Base-by-base conservation (phyloP, 2,113 vertebrate genomes). In the Halichoerus grypus region DNA sequence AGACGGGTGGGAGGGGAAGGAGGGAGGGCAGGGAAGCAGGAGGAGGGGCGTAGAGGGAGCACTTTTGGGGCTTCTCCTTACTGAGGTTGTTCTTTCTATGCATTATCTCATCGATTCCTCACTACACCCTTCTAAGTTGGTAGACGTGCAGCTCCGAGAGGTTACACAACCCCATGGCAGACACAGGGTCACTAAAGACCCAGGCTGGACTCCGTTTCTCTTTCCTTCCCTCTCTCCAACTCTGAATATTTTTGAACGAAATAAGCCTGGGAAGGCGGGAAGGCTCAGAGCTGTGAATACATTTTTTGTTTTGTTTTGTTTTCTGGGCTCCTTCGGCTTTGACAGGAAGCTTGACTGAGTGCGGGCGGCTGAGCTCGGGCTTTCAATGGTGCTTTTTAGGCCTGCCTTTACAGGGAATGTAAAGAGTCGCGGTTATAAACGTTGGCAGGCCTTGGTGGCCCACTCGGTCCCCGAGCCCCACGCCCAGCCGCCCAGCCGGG, bases 341-440 rank as follows among this genome's bases (percentile, higher is more conserved):
- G 97, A 98, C 98, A 98, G 97, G 98, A 98, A 98, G 97, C 96
- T 95, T 65, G 24, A 82, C 96, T 71, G 91, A 97, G 97, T 83
- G 69, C 88, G 65, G 90, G 91, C 51, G 3, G 63, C 95, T 61
- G 97, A 89, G 91, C 76, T 76, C 36, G 85, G 61, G 39, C 4
- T 74, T 92, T 98, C 96, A 98, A 95, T 83, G 97, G 96, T 42
- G 77, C 74, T 95, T 97, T 98, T 97, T 82, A 98, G 97, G 94
- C 98, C 88, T 63, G 97, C 91, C 85, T 97, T 88, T 83, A 91
- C 88, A 21, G 74, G 31, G 98, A 96, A 94, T 49, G 97, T 57
- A 97, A 97, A 96, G 90, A 28, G 57, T 49, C n/a, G 1, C 14
- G 82, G 65, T 76, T 92, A 67, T n/a, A 98, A 98, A 97, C 92